These are phyloP conservation scores for Leucosticte australis DNA, from an alignment of 2,113 vertebrate species.

Conservation along the genomic window DNA sequence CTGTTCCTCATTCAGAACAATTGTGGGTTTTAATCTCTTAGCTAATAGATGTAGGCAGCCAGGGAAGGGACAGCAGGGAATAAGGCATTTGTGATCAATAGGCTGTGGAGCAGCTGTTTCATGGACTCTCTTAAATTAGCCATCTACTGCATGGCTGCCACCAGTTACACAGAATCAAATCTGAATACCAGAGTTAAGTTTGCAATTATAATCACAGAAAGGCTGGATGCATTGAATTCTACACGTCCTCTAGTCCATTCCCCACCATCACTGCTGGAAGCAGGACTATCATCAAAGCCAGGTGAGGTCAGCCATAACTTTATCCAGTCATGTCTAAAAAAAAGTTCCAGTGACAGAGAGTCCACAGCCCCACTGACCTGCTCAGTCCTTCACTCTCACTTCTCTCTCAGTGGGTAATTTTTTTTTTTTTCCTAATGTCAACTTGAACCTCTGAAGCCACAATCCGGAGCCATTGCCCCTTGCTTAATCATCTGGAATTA, in stretches of 20 bases:
- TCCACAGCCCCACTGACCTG: background rate
- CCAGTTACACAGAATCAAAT: background rate
- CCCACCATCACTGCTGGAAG: background rate
- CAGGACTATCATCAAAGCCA: background rate
- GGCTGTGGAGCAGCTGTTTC: background rate
- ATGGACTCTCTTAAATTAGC: background rate
- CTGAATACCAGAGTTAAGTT: background rate
- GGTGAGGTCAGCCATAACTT: background rate
- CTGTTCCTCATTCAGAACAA: background rate
- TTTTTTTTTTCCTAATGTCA: background rate
- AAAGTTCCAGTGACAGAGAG: background rate
- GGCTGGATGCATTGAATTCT: background rate
- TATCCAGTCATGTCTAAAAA: background rate
- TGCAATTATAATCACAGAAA: background rate
- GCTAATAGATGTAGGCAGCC: background rate
- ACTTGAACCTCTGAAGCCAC: background rate
- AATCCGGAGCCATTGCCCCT: rapidly evolving
- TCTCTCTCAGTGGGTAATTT: background rate
- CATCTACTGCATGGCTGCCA: background rate
- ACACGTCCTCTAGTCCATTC: background rate
- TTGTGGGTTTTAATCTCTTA: background rate
- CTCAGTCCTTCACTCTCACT: background rate
- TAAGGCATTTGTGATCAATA: background rate
- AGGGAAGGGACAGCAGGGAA: background rate
- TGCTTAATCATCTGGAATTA: background rate